A percentile compares a stretch with the other conserved stretches of the same genome.
Evolutionary conservation across 2,797 vertebrate genomes (phyloP).

Genomic region (Propithecus deckenii): DNA sequence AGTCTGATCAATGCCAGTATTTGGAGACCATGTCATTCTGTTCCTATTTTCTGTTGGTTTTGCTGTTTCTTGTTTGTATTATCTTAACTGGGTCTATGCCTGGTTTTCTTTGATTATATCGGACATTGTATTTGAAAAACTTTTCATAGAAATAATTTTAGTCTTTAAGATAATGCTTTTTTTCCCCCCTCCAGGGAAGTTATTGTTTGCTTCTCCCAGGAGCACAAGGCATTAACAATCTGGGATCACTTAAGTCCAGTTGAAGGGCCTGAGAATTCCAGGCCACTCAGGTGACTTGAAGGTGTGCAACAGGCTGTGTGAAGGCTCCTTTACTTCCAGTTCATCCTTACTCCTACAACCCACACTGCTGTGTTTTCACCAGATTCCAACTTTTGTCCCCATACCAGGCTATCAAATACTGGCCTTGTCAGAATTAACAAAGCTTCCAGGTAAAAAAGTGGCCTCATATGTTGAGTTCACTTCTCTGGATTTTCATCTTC

Average conservation of each 20-base stretch:
- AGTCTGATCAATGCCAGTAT: background rate
- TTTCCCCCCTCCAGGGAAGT: background rate
- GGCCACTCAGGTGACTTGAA: background rate
- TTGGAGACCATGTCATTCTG: background rate
- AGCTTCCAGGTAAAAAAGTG: background rate
- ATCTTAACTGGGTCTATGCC: background rate
- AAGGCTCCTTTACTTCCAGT: background rate
- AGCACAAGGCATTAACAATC: background rate
- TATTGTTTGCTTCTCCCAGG: background rate
- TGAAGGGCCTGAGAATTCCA: background rate
- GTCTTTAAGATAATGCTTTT: background rate
- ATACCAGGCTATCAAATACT: background rate
- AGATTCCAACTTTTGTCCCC: background rate
- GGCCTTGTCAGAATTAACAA: background rate
- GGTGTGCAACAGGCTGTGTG: background rate
- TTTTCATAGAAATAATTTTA: slow-evolving; percentile 20
- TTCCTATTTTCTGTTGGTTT: slow-evolving; percentile 28
- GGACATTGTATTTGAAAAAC: background rate
- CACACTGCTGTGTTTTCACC: background rate
- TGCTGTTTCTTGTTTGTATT: background rate
- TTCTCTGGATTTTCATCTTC: background rate
- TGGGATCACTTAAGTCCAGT: background rate
- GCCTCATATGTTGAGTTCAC: background rate
- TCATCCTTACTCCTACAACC: background rate
- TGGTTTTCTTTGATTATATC: background rate